These are phyloP conservation scores for Myrmophylax atrothorax DNA, from an alignment of 2,113 vertebrate genomes.

Conservation along the genomic window DNA sequence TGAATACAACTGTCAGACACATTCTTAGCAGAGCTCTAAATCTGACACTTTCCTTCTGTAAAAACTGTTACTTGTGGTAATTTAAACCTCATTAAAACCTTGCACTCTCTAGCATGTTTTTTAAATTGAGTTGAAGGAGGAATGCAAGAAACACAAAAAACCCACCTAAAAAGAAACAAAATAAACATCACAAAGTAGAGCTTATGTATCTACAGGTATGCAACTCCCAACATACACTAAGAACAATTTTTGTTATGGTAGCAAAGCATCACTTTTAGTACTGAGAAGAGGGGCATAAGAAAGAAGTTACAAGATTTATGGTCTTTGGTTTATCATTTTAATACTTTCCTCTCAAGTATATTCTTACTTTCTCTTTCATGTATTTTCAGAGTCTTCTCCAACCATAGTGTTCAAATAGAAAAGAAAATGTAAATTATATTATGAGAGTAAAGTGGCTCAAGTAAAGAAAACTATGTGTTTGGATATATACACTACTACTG, in stretches of 20 bases:
- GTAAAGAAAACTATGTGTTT: not conserved
- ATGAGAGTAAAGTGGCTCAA: not conserved
- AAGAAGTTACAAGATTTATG: not conserved
- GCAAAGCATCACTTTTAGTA: not conserved
- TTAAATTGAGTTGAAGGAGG: not conserved
- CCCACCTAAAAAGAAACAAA: not conserved
- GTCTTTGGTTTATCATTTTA: not conserved
- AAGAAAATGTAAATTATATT: not conserved
- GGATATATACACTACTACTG: not conserved
- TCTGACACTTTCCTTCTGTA: not conserved
- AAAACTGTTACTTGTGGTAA: not conserved
- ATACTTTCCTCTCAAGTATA: not conserved
- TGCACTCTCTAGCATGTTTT: not conserved
- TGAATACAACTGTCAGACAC: not conserved
- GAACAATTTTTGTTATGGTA: not conserved
- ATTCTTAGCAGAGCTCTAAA: not conserved
- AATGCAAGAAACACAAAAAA: not conserved
- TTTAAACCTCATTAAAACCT: not conserved
- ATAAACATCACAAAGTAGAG: not conserved
- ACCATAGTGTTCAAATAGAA: not conserved
- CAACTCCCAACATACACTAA: not conserved
- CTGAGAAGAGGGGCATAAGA: not conserved
- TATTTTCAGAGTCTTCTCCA: not conserved
- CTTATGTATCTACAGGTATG: not conserved
- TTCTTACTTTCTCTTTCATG: not conserved